Evolutionary conservation across 2,113 vertebrate species (phyloP).

Genomic region (Agelaius tricolor): DNA sequence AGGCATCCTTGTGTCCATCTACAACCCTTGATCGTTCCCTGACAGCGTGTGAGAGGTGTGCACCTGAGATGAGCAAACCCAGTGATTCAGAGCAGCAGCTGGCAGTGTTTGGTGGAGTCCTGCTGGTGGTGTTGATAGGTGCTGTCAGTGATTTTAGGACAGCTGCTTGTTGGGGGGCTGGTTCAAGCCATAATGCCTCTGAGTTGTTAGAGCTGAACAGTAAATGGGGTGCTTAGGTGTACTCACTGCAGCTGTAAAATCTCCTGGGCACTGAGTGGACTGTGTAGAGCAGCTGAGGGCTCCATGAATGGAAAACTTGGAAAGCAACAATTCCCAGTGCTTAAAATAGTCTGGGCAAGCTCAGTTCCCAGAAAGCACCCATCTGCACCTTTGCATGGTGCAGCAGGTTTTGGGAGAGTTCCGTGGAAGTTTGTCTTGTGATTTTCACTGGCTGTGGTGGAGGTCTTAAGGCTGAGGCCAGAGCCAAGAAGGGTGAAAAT

Average conservation of each 20-base stretch:
- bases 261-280: background rate
- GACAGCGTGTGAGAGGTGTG: background rate
- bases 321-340: background rate
- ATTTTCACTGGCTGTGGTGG: rapidly evolving
- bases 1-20: background rate
- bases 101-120: background rate
- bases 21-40: background rate
- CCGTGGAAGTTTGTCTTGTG: rapidly evolving
- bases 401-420: background rate
- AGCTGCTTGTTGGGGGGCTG: background rate
- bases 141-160: background rate
- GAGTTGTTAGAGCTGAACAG: background rate
- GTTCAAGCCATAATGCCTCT: background rate
- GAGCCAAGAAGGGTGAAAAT: background rate
- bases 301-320: background rate
- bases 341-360: background rate
- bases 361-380: background rate
- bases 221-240: background rate
- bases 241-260: background rate
- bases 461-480: background rate
- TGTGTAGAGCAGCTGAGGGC: background rate
- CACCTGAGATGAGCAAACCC: background rate
- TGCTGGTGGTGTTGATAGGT: background rate
- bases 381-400: background rate
- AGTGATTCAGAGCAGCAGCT: background rate